Evolutionary conservation across 2,113 vertebrate genomes (phyloP), one percentile per base, ranked within the genome.

Genomic region (Ivindomyrus marchei): DNA sequence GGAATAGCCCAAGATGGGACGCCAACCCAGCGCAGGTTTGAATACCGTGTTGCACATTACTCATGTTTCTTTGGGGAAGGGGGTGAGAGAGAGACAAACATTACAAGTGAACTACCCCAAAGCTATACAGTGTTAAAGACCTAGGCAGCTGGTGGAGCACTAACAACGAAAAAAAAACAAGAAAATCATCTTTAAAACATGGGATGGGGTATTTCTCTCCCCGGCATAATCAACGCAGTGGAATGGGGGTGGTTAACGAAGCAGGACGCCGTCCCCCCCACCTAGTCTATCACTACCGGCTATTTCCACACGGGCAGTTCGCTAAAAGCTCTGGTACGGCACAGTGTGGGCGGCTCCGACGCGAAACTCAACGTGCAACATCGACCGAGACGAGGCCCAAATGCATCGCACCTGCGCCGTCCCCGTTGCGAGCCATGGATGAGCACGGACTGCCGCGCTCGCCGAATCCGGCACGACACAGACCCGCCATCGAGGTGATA

Each of bases 381-480:
- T 39, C 36, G 24, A 46, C 15, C 1, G 42, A 4, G 45, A 47
- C 39, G 4, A 84, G 24, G 10, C 85, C 85, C 46, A 87, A 27
- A 8, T 15, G 85, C 24, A 0, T 2, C 13, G 27, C n/a, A 4
- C 46, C 9, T 3, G 27, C 17, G 3, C 21, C 2, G 13, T 17
- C 56, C 89, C 87, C 0, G 66, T 88, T 56, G 87, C 70, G 66
- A 87, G 19, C 85, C 58, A 49, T 27, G 87, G 58, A 58, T 89
- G 85, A 58, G 90, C 92, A 92, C 93, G 92, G 95, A 95, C 95
- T 95, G 95, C 94, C 94, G 94, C 92, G 94, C 94, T 95, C 95
- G 94, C 94, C 96, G 95, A 93, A 96, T 96, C 95, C 96, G 96
- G 96, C 96, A 95, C 94, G 95, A 95, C 94, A 94, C 95, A 93